Percentiles rank a stretch among this genome's conserved stretches.
phyloP scores from a whole-genome alignment of 2,113 vertebrate genomes.

The Psephotus haematonotus region DNA sequence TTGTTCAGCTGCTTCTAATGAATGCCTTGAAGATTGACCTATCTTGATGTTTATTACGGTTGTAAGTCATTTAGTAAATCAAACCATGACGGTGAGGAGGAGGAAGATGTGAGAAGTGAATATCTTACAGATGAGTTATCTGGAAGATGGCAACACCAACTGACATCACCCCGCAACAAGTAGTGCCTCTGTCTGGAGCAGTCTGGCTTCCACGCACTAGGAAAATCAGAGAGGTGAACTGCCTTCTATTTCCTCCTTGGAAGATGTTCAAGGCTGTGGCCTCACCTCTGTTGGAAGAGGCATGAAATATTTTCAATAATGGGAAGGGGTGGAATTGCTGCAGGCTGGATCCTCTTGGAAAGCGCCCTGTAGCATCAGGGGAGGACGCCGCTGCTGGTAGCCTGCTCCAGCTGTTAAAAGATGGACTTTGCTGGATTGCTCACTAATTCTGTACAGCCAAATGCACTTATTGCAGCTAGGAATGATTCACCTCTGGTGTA shows the following conservation, averaged over 20 bases:
- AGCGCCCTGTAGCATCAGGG: not conserved
- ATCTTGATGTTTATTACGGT: not conserved
- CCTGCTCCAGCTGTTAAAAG: not conserved
- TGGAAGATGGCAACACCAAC: constrained; percentile 5
- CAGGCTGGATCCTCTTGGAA: not conserved
- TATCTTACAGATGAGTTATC: constrained; percentile 53
- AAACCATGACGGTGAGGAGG: not conserved
- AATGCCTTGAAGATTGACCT: not conserved
- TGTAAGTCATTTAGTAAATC: constrained; percentile 22
- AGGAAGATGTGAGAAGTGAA: constrained; percentile 7
- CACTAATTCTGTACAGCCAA: not conserved
- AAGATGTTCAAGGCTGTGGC: constrained; percentile 43
- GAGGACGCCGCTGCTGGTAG: not conserved
- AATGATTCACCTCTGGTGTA: not conserved
- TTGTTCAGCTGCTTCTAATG: not conserved
- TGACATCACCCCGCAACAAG: not conserved
- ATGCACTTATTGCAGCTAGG: not conserved
- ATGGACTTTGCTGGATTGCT: not conserved
- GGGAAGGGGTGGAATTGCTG: not conserved
- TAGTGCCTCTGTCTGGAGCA: constrained; percentile 25
- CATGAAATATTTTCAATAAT: constrained; percentile 12
- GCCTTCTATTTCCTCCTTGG: constrained; percentile 60
- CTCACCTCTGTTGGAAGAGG: constrained; percentile 55
- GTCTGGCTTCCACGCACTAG: constrained; percentile 15
- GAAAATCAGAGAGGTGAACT: constrained; percentile 45